Base-by-base conservation (phyloP, 2,888 invertebrate genomes). In the Microctonus hyperodae region DNA sequence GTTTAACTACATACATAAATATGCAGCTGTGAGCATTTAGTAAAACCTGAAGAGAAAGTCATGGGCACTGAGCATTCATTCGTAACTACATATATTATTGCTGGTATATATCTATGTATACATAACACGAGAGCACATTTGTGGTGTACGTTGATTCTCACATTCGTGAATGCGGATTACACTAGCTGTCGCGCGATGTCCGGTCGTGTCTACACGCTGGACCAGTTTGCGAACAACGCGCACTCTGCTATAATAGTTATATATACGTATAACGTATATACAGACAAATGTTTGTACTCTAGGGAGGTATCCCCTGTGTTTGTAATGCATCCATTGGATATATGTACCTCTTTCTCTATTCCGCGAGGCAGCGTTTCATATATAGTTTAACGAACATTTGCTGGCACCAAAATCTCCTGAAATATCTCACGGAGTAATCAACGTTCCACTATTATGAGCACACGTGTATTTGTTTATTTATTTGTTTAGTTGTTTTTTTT, bases 141-240 rank as follows among this genome's bases (percentile, higher is more conserved):
- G 40, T 37, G 56, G 9, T 33, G 44, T 16, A 16, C 60, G 33
- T 60, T 60, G 25, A 50, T 59, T 40, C 61, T 58, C 69, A 63
- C 67, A 10, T 65, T 35, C 67, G 68, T 65, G 68, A 48, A 69
- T 71, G 70, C 64, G 69, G 69, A 73, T 73, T 71, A 70, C 73
- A 67, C 65, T 68, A 70, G 57, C 65, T 66, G 70, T 72, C 67
- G 62, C 55, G 62, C 68, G 61, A 68, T 73, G 73, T 71, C 70
- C 65, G 59, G 60, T 67, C 66, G 65, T 72, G 69, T 72, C 67
- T 69, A 72, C 72, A 72, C 63, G 69, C 63, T 68, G 44, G 69
- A 68, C 56, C 64, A 65, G 69, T 73, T 71, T 64, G 61, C 66
- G 66, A 68, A 73, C 72, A 70, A 67, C 67, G 65, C 53, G 40